Evolutionary conservation across 53 echinoderm and acorn worm species (phyloP), one percentile per base, ranked within the genome.

Genomic region (Crossaster papposus): DNA sequence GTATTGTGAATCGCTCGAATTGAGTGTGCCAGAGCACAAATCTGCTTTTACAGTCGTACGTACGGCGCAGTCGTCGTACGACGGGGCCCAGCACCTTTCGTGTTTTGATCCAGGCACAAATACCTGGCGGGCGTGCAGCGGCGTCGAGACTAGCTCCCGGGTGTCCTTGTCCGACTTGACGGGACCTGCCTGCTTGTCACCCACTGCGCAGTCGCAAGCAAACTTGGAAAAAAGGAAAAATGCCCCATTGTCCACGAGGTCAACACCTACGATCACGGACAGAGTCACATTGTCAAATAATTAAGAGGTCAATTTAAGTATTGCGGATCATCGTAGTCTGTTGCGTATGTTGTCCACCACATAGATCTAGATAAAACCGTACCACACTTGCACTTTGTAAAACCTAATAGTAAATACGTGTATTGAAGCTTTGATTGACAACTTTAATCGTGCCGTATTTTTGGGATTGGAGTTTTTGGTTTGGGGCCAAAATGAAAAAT

Each of bases 241-340:
- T 88, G 87, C 51, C 91, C 91, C 11, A 52, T 72, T 5, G 91
- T 91, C 18, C 30, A 75, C 5, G 74, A 88, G 31, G 79, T 81
- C 30, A 72, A 32, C 1, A 54, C 81, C 26, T 26, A 75, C 15
- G 88, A 92, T 17, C 31, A 70, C 22, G 62, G 71, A 8, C 44
- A 74, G 51, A 72, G 50, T 14, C 51, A 84, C n/a, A n/a, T n/a
- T n/a, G 8, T 78, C 83, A 7, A 68, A 85, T 24, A 51, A 13
- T 3, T 83, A 62, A 36, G 20, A 20, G 54, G 14, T 1, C 28
- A 23, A 0, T n/a, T 68, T 18, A 18, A 28, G 0, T 68, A 0
- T 28, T 54, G 52, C 44, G 0, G 22, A 80, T 4, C n/a, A 20
- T 35, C 17, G 12, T n/a, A n/a, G n/a, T n/a, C n/a, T n/a, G n/a